phyloP scores from a whole-genome alignment of 2,888 invertebrate genomes.

The Herminia tarsipennalis region DNA sequence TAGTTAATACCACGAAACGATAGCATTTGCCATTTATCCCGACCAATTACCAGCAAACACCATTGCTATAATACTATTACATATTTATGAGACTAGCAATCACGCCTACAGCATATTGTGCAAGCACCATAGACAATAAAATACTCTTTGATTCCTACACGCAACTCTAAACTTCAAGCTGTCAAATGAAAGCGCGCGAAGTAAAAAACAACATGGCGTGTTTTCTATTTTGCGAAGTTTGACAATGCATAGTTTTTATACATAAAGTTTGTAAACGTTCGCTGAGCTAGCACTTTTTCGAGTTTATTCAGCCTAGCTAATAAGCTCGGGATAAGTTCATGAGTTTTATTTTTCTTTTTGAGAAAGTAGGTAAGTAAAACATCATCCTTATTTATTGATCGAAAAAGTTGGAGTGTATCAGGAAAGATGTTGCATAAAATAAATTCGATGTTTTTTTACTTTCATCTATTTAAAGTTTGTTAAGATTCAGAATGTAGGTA shows the following conservation, averaged over 20 bases:
- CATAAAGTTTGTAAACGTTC: slow-evolving; percentile 3
- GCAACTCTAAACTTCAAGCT: neutral
- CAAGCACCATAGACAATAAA: neutral
- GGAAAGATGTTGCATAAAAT: too few relatives aligned
- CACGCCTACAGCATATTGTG: neutral
- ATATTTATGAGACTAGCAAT: slow-evolving; percentile 15
- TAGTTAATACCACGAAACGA: slow-evolving; percentile 1
- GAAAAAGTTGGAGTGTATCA: slow-evolving; percentile 3
- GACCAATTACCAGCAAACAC: slow-evolving; percentile 3
- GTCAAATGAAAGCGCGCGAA: neutral
- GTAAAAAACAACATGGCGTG: neutral
- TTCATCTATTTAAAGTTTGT: too few relatives aligned
- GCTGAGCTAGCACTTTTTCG: slow-evolving; percentile 1
- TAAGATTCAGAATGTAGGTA: too few relatives aligned
- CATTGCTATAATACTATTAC: slow-evolving; percentile 5
- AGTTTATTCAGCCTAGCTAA: neutral
- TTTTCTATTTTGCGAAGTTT: slow-evolving; percentile 2
- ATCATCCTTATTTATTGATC: neutral
- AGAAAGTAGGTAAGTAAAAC: neutral
- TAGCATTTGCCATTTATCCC: slow-evolving; percentile 1
- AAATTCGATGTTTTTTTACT: too few relatives aligned
- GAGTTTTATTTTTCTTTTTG: neutral
- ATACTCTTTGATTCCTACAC: neutral
- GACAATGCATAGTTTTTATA: neutral
- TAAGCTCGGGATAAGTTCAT: slow-evolving; percentile 3